Conservation (phyloP, 1,140 invertebrate genomes). For the Camponotus pennsylvanicus region DNA sequence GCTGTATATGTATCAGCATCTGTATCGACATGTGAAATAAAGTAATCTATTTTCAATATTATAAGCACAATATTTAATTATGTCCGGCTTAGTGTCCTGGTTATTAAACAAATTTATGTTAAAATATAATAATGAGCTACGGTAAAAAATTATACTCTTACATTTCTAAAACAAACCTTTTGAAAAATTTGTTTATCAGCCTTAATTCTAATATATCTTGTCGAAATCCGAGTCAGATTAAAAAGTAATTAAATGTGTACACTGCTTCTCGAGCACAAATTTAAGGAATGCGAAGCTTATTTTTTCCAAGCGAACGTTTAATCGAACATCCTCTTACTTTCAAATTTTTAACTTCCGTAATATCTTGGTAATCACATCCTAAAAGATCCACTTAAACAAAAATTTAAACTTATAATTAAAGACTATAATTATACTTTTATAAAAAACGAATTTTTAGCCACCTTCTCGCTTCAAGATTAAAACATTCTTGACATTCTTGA, state of each 20-base stretch:
- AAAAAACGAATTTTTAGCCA: neutral
- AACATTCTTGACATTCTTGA: neutral
- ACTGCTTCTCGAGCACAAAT: neutral
- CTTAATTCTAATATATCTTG: neutral
- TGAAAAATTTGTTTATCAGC: neutral
- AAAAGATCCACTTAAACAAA: neutral
- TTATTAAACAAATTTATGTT: conserved; percentile 14
- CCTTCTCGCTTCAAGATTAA: neutral
- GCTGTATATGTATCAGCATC: neutral
- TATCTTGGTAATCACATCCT: neutral
- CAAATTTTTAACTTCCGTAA: neutral
- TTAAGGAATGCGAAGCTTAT: neutral
- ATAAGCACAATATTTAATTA: neutral
- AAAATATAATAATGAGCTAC: neutral
- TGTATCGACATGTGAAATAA: neutral
- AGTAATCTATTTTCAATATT: neutral
- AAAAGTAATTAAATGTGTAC: neutral
- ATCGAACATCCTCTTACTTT: neutral
- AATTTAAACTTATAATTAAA: neutral
- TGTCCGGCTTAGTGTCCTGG: neutral
- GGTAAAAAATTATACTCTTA: conserved; percentile 2
- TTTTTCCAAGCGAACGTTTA: conserved; percentile 21
- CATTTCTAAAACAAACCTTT: neutral
- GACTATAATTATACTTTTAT: neutral
- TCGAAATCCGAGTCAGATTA: neutral